Evolutionary conservation across 2,888 invertebrate genomes (phyloP), one percentile per base, ranked within the genome.

Genomic region (Drosophila pseudotakahashii): DNA sequence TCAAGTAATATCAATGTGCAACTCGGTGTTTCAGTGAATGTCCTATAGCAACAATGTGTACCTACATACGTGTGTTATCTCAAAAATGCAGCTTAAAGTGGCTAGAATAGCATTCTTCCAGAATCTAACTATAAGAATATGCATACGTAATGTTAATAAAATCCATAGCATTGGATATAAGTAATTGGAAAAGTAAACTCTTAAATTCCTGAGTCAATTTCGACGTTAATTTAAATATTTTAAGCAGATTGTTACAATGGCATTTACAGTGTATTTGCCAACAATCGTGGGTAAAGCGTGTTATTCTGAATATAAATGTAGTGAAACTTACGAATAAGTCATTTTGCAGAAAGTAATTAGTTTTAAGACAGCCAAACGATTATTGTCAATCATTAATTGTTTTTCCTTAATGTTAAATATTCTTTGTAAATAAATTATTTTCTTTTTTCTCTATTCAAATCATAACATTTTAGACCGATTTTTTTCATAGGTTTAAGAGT

Each of bases 231-330:
- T 67, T 42, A 50, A 55, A 62, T 67, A 64, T 13, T 19, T 45
- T 36, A 34, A 48, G 14, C 42, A 55, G 32, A 61, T 72, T 68
- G 68, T 73, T 61, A 41, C 16, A 23, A 50, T 54, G 50, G 55
- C 47, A 54, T 23, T n/a, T 13, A 44, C 14, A 11, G 11, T 48
- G 32, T 51, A 75, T 62, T 79, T 52, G 59, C 48, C 44, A 66
- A 50, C 61, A 61, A 68, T 76, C 78, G 57, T 34, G 63, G 54
- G 53, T 71, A 86, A 86, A 83, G 82, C 86, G 82, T 86, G 66
- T 74, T 71, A 86, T 82, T 82, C 82, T 82, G 80, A 82, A 79
- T 39, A 76, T 71, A 78, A 68, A 60, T 37, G 14, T 72, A 82
- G 48, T 47, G 41, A 42, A n/a, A 51, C 1, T 13, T 6, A 32